Base-by-base conservation (phyloP, 2,797 vertebrate genomes). In the Xenops minutus region DNA sequence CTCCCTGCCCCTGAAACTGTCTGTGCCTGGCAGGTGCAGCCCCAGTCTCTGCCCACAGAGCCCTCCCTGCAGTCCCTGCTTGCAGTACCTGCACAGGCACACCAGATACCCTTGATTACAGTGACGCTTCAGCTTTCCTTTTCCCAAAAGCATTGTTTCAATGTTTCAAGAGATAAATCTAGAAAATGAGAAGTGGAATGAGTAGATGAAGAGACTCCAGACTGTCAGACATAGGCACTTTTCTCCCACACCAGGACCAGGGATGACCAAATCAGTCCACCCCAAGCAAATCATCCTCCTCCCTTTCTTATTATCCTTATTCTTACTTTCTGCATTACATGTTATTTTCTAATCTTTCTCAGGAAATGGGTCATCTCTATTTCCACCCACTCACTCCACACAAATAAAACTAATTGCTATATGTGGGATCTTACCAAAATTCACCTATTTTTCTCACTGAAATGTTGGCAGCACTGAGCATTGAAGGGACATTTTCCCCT, bases 161-260 rank as follows among this genome's bases (percentile, higher is more conserved):
- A 85, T 98, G 55, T 94, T 99, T 67, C 95, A 98, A 85, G 98
- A 98, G 91, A 98, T 98, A 82, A 98, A 98, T 93, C 95, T 97
- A 30, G 98, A 98, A 97, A 98, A 98, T 1, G 98, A 98, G 88
- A 95, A 97, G 66, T 96, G 98, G 59, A 98, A 95, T 68, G 94
- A 97, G 81, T 97, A 98, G 93, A 96, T 98, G 48, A 96, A 98
- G 63, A 97, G 81, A 82, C 76, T 98, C 19, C 97, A 98, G 22
- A 26, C 51, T 36, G 73, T 48, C 44, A 74, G 29, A 15, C 8
- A 7, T 14, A 46, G 26, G 14, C 7, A 3, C 16, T 8, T 62
- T 74, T 69, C 14, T 75, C 10, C 27, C 19, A 79, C 39, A 58
- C 9, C 29, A n/a, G 29, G 41, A 29, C 10, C 19, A 16, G 8